Evolutionary conservation across 1,140 invertebrate species (phyloP).

Genomic region (Geopemphigus sp.): DNA sequence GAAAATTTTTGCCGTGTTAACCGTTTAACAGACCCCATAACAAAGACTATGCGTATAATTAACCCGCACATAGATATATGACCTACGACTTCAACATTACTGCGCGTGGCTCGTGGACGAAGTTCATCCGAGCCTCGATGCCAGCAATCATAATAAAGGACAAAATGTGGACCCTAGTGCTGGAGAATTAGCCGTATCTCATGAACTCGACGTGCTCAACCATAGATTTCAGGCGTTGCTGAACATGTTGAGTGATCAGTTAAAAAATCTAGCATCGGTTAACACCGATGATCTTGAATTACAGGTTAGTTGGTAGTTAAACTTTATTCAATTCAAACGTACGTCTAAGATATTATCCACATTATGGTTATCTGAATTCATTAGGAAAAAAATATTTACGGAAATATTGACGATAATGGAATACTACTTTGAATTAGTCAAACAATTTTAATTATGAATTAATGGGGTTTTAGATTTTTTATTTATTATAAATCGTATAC

Average conservation of each 20-base stretch:
- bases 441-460: too few relatives aligned
- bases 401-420: too few relatives aligned
- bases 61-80: slow-evolving; percentile 72
- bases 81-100: slow-evolving; percentile 81
- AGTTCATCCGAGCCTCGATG: slow-evolving; percentile 78
- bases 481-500: too few relatives aligned
- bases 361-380: too few relatives aligned
- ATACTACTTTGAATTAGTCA: too few relatives aligned
- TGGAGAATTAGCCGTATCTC: slow-evolving; percentile 77
- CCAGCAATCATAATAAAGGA: slow-evolving; percentile 56
- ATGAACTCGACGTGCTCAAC: slow-evolving; percentile 83
- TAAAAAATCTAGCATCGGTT: slow-evolving; percentile 58
- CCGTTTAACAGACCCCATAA: slow-evolving; percentile 57
- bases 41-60: slow-evolving; percentile 44
- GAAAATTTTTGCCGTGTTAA: slow-evolving; percentile 53
- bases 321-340: too few relatives aligned
- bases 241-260: slow-evolving; percentile 66
- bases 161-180: slow-evolving; percentile 54
- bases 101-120: slow-evolving; percentile 83
- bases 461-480: too few relatives aligned
- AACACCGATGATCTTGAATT: slow-evolving; percentile 57
- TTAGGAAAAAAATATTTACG: too few relatives aligned
- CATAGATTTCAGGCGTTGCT: slow-evolving; percentile 74
- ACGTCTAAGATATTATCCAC: too few relatives aligned
- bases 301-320: slow-evolving; percentile 56